phyloP scores from a whole-genome alignment of 2,888 invertebrate species.

The Hartigia nigra region DNA sequence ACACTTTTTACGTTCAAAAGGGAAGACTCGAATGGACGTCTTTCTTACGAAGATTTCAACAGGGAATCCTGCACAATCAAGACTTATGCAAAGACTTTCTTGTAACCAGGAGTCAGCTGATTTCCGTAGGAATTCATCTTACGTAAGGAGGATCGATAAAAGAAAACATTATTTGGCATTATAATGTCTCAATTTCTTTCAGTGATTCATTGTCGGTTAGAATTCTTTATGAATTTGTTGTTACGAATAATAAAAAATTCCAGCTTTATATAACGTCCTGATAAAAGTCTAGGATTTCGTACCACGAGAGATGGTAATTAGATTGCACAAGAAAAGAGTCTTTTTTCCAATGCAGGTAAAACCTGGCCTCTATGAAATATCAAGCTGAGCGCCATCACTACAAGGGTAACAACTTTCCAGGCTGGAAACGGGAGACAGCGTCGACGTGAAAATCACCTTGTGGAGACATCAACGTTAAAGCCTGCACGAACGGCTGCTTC shows the following conservation, averaged over 20 bases:
- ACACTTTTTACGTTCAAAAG: neutral
- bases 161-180: neutral
- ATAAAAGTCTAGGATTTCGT: neutral
- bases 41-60: neutral
- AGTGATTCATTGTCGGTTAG: neutral
- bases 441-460: neutral
- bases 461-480: neutral
- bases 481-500: neutral
- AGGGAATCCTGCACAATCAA: neutral
- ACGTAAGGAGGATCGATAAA: neutral
- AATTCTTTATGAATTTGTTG: neutral
- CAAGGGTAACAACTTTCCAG: neutral
- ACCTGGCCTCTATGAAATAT: neutral
- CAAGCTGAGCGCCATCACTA: neutral
- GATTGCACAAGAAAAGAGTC: neutral
- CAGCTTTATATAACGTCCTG: neutral
- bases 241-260: neutral
- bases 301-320: neutral
- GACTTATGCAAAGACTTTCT: neutral
- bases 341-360: neutral
- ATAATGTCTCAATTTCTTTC: neutral
- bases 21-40: neutral
- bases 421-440: neutral
- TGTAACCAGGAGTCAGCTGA: neutral
- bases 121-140: neutral